Evolutionary conservation across 2,888 invertebrate species (phyloP).

Genomic region (Elysia crispata): DNA sequence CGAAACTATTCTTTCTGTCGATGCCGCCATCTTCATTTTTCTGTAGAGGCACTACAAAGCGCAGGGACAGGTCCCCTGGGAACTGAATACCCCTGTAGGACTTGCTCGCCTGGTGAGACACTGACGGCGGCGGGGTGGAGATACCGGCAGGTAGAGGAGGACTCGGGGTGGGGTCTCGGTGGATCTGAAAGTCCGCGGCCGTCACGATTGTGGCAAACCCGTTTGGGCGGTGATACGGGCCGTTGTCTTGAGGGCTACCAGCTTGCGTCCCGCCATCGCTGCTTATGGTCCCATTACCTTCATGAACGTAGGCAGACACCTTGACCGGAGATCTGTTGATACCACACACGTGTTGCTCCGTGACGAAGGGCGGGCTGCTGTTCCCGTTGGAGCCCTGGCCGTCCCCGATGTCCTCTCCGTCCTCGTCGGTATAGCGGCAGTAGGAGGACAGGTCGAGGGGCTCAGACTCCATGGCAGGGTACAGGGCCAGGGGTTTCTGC

Average conservation of each 20-base stretch:
- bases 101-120: slow-evolving; percentile 36
- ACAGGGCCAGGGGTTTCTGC: slow-evolving; percentile 46
- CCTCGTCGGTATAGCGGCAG: slow-evolving; percentile 68
- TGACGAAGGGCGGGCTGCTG: too few species aligned
- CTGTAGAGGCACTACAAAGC: slow-evolving; percentile 39
- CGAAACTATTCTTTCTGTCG: too few species aligned
- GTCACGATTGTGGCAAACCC: slow-evolving; percentile 49
- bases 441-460: slow-evolving; percentile 61
- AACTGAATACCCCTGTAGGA: slow-evolving; percentile 42
- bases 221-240: slow-evolving; percentile 35
- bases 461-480: slow-evolving; percentile 60
- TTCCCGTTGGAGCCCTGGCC: too few species aligned
- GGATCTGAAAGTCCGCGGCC: slow-evolving; percentile 31
- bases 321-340: slow-evolving; percentile 69
- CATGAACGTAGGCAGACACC: slow-evolving; percentile 62
- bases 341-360: slow-evolving; percentile 61
- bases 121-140: slow-evolving; percentile 28
- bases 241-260: not conserved
- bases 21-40: slow-evolving; percentile 17
- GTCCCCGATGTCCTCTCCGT: slow-evolving; percentile 46
- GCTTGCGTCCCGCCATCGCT: too few species aligned
- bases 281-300: slow-evolving; percentile 44
- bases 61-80: slow-evolving; percentile 49
- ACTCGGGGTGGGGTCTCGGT: slow-evolving; percentile 33
- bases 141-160: slow-evolving; percentile 34